Evolutionary conservation across 1,140 invertebrate species (phyloP).

Genomic region (Drosophila ogumai): DNA sequence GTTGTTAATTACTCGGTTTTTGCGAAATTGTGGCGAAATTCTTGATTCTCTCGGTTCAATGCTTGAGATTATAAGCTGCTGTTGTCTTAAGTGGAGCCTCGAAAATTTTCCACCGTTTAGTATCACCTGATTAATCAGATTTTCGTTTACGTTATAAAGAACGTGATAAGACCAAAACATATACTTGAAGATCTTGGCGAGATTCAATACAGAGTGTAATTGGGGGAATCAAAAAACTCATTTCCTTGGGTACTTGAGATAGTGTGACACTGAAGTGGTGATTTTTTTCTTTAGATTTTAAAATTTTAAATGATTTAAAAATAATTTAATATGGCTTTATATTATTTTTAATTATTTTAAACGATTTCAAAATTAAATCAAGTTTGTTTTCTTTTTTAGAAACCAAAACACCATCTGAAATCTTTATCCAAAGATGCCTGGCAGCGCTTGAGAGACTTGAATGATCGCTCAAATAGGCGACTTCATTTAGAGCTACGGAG

Average conservation of each 20-base stretch:
- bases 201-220: constrained; percentile 2
- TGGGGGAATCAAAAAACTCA: neutral
- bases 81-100: constrained; percentile 9
- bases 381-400: constrained; percentile 18
- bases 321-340: neutral
- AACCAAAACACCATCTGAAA: constrained; percentile 48
- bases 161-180: constrained; percentile 23
- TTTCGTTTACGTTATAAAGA: neutral
- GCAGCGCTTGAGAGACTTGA: constrained; percentile 58
- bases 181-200: neutral
- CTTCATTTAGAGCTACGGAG: constrained; percentile 2
- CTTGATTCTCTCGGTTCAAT: neutral
- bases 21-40: constrained; percentile 19
- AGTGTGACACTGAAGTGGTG: neutral
- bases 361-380: neutral
- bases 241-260: constrained; percentile 1
- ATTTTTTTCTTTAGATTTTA: neutral
- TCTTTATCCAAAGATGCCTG: constrained; percentile 46
- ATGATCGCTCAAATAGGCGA: constrained; percentile 31
- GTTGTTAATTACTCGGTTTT: constrained; percentile 15
- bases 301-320: neutral
- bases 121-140: constrained; percentile 27
- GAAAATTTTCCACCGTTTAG: constrained; percentile 20
- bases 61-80: constrained; percentile 19
- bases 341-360: neutral